Conservation (phyloP, 2,888 invertebrate genomes). For the Nephrotoma flavescens region DNA sequence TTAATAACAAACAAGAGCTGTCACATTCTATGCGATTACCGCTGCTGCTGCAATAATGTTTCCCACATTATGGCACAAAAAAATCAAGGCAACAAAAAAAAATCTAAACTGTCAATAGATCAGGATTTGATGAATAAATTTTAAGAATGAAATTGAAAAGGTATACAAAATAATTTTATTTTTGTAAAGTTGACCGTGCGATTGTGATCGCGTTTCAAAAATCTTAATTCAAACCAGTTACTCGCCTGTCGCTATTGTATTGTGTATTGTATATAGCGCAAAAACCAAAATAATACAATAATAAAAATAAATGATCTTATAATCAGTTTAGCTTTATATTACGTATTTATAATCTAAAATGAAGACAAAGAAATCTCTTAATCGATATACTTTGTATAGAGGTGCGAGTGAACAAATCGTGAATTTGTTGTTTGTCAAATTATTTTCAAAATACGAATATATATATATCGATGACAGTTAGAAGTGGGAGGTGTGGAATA, state of each 20-base stretch:
- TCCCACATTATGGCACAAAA: neutral
- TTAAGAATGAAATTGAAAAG: neutral
- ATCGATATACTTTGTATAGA: neutral
- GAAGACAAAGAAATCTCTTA: neutral
- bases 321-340: neutral
- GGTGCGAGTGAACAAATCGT: neutral
- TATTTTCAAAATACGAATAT: neutral
- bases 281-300: neutral
- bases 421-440: neutral
- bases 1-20: neutral
- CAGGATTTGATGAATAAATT: neutral
- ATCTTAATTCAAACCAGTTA: neutral
- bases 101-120: neutral
- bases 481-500: neutral
- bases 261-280: neutral
- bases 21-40: neutral
- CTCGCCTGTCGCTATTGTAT: neutral
- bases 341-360: neutral
- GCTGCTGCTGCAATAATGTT: neutral
- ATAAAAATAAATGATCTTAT: neutral
- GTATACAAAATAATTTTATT: neutral
- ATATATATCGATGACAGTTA: neutral
- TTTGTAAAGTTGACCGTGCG: neutral
- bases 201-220: neutral
- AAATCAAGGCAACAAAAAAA: neutral